These are phyloP conservation scores for Andrena bicolor DNA, from an alignment of 2,888 invertebrate genomes.

Conservation along the genomic window DNA sequence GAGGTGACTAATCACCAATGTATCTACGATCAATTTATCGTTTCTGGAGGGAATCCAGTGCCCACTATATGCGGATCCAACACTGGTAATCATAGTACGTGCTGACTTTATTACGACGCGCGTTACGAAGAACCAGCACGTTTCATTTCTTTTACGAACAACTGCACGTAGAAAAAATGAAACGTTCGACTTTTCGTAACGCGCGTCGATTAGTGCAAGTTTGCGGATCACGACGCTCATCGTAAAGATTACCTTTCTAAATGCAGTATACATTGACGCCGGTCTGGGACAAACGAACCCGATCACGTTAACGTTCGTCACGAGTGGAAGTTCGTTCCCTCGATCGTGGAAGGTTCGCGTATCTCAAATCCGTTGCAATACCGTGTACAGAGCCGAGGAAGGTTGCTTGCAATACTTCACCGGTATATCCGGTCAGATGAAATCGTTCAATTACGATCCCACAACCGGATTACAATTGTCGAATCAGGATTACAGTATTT, in stretches of 20 bases:
- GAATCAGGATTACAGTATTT: slow-evolving; percentile 95
- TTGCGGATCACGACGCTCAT: not conserved
- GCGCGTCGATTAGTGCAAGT: too few species aligned
- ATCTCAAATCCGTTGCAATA: slow-evolving; percentile 92
- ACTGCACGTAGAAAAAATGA: too few species aligned
- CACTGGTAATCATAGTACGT: slow-evolving; percentile 92
- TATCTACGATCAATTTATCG: slow-evolving; percentile 93
- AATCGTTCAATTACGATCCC: slow-evolving; percentile 94
- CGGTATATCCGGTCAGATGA: slow-evolving; percentile 92
- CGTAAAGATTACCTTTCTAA: not conserved
- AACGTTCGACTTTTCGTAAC: too few species aligned
- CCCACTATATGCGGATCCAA: slow-evolving; percentile 94
- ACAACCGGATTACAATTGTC: slow-evolving; percentile 91
- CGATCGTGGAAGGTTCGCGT: slow-evolving; percentile 93
- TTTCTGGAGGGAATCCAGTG: slow-evolving; percentile 92
- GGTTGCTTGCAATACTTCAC: slow-evolving; percentile 93
- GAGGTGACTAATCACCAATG: slow-evolving; percentile 92
- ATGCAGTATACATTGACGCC: slow-evolving; percentile 93
- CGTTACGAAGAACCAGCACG: too few species aligned
- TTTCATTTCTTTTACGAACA: too few species aligned
- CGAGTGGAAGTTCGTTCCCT: slow-evolving; percentile 90
- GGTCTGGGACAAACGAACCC: slow-evolving; percentile 92
- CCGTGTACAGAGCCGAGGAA: slow-evolving; percentile 90
- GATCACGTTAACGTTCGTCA: slow-evolving; percentile 92
- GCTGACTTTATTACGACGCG: not conserved